A percentile compares a stretch with the other conserved stretches of the same genome.
phyloP scores from a whole-genome alignment of 2,113 vertebrate species.

The Equus quagga region DNA sequence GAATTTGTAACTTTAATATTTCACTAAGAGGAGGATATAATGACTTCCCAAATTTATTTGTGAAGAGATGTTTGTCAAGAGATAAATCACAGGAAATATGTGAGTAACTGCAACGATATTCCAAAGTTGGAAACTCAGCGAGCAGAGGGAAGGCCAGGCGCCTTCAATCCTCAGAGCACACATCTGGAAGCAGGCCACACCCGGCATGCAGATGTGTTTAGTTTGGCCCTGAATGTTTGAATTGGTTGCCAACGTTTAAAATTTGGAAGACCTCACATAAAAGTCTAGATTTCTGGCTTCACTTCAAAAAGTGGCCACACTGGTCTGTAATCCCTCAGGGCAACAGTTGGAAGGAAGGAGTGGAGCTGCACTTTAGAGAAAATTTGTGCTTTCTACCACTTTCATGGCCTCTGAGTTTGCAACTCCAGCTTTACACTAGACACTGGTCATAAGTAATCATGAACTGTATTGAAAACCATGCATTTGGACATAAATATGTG shows the following conservation, averaged over 20 bases:
- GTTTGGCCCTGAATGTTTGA: not conserved
- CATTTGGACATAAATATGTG: not conserved
- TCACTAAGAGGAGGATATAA: not conserved
- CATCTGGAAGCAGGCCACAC: not conserved
- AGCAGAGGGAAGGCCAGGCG: not conserved
- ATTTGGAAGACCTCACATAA: not conserved
- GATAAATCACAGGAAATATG: not conserved
- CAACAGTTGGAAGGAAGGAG: accelerated
- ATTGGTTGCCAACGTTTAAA: not conserved
- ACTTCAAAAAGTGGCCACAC: not conserved
- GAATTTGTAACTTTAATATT: not conserved
- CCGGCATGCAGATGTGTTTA: not conserved
- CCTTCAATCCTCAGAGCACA: accelerated
- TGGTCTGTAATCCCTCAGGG: not conserved
- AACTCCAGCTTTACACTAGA: not conserved
- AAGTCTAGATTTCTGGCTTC: not conserved
- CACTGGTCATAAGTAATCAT: not conserved
- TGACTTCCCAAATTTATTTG: not conserved
- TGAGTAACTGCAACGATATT: not conserved
- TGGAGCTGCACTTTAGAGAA: not conserved
- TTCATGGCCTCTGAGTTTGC: not conserved
- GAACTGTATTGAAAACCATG: not conserved
- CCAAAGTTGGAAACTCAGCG: no score
- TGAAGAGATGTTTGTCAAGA: not conserved
- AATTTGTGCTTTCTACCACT: accelerated